Conservation (phyloP, 2,113 vertebrate genomes). For the Mesocricetus auratus region DNA sequence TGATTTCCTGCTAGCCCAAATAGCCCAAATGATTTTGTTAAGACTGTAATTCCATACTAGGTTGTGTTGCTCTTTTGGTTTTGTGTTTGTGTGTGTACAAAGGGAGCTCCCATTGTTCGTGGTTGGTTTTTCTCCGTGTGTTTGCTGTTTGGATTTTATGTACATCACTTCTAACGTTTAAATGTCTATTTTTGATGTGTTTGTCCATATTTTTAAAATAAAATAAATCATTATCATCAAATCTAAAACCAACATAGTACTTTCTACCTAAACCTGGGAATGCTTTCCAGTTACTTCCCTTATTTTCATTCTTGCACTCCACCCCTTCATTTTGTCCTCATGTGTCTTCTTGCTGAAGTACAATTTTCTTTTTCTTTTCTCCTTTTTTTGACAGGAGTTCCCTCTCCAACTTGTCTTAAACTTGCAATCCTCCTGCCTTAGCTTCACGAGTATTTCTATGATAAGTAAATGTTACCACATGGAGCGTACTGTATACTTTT, state of each 20-base stretch:
- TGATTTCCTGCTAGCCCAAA: not conserved
- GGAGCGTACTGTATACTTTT: not conserved
- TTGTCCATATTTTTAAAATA: not conserved
- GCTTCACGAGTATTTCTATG: not conserved
- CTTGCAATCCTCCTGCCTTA: not conserved
- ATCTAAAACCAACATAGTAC: not conserved
- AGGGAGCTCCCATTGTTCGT: not conserved
- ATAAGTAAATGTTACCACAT: not conserved
- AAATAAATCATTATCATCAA: conserved; percentile 52
- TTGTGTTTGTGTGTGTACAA: too few relatives aligned
- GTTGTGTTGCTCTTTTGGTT: not conserved
- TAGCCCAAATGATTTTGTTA: not conserved
- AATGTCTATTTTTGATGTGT: not conserved
- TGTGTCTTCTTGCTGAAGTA: not conserved
- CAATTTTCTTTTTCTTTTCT: not conserved
- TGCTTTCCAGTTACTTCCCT: conserved; percentile 10
- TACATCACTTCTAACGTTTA: not conserved
- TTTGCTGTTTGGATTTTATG: not conserved
- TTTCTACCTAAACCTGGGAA: conserved; percentile 19
- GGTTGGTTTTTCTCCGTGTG: not conserved
- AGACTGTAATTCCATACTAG: not conserved
- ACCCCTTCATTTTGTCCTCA: not conserved
- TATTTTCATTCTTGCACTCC: not conserved
- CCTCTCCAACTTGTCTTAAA: not conserved
- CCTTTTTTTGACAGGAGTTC: not conserved